Conservation (phyloP, 2,797 vertebrate species). For the Anguilla obscura region DNA sequence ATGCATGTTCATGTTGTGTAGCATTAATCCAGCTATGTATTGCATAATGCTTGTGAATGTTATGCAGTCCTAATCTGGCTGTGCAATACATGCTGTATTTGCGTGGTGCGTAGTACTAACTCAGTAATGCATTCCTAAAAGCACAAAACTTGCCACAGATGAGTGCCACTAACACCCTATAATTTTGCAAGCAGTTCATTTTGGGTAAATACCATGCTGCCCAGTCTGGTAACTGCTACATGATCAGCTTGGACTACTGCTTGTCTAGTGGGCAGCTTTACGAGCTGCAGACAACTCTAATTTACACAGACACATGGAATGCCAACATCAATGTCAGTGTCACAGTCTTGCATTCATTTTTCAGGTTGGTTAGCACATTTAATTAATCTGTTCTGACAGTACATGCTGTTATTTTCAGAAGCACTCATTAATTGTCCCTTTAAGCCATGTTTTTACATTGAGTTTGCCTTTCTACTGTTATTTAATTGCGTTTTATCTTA, state of each 20-base stretch:
- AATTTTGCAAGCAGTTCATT: not conserved
- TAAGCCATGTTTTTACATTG: not conserved
- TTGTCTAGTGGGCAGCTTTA: not conserved
- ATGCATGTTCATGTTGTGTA: not conserved
- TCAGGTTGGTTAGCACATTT: not conserved
- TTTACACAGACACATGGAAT: not conserved
- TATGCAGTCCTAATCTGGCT: not conserved
- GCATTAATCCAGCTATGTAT: not conserved
- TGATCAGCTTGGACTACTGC: not conserved
- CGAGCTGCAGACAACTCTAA: not conserved
- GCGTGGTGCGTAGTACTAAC: not conserved
- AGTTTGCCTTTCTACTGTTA: not conserved
- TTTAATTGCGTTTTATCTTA: too few species aligned
- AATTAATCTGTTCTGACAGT: not conserved
- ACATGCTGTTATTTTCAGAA: not conserved
- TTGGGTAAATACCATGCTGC: not conserved
- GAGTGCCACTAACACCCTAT: not conserved
- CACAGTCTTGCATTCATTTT: not conserved
- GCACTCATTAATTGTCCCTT: not conserved
- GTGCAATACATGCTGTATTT: not conserved
- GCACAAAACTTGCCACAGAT: not conserved
- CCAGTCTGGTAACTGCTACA: not conserved
- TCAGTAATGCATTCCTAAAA: not conserved
- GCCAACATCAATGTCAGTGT: not conserved
- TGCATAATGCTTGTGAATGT: not conserved